Evolutionary conservation across 2,113 vertebrate genomes (phyloP).

Genomic region (Sander lucioperca): DNA sequence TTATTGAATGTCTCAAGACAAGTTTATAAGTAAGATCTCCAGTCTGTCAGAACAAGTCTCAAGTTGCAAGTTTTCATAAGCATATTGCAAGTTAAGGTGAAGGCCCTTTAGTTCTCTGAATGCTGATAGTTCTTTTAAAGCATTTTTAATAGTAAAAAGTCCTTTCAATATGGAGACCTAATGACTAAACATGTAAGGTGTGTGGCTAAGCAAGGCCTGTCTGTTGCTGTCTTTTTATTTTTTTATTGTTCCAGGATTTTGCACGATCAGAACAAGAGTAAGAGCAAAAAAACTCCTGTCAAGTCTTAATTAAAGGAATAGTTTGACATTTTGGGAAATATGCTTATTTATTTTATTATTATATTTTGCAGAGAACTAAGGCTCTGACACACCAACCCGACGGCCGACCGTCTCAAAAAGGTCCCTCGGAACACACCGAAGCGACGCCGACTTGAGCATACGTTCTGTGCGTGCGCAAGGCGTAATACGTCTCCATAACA

Average conservation of each 20-base stretch:
- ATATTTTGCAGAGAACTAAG: not conserved
- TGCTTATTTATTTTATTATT: not conserved
- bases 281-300: conserved; percentile 11
- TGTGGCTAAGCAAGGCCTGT: not conserved
- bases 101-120: not conserved
- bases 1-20: not conserved
- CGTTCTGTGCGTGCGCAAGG: too few relatives aligned
- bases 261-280: conserved; percentile 2
- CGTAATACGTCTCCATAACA: too few relatives aligned
- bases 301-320: not conserved
- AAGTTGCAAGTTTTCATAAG: not conserved
- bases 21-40: not conserved
- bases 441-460: too few relatives aligned
- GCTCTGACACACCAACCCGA: too few relatives aligned
- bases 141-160: not conserved
- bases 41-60: not conserved
- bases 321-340: not conserved
- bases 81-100: not conserved
- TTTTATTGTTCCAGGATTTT: not conserved
- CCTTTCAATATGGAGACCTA: not conserved
- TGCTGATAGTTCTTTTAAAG: not conserved
- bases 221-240: not conserved
- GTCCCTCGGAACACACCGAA: too few relatives aligned
- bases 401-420: too few relatives aligned
- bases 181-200: conserved; percentile 1